A percentile compares a stretch with the other conserved stretches of the same genome.
phyloP scores from a whole-genome alignment of 2,113 vertebrate genomes.

The Clinocottus analis region DNA sequence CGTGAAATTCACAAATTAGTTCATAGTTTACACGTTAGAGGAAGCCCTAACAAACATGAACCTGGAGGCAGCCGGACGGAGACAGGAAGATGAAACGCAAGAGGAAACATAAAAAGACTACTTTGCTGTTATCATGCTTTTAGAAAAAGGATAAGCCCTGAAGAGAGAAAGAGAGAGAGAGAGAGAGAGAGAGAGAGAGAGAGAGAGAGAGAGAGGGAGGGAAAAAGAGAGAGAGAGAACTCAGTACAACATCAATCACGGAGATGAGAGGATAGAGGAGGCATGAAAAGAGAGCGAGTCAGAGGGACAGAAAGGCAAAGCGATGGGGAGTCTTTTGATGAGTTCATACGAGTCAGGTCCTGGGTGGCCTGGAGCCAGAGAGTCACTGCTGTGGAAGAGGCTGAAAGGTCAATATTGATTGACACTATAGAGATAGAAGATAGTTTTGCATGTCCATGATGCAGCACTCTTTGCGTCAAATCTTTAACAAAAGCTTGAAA shows the following conservation, averaged over 20 bases:
- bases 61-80: slow-evolving; percentile 4
- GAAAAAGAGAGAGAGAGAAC: slow-evolving; percentile 21
- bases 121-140: slow-evolving; percentile 23
- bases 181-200: background rate
- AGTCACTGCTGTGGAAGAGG: slow-evolving; percentile 65
- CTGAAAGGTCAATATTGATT: slow-evolving; percentile 77
- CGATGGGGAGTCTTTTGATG: slow-evolving; percentile 69
- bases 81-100: slow-evolving; percentile 20
- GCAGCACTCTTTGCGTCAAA: slow-evolving; percentile 25
- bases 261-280: slow-evolving; percentile 60
- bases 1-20: slow-evolving; percentile 26
- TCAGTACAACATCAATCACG: slow-evolving; percentile 59
- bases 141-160: slow-evolving; percentile 1
- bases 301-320: slow-evolving; percentile 49
- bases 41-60: slow-evolving; percentile 37
- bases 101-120: slow-evolving; percentile 34
- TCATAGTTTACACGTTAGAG: no score
- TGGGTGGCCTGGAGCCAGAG: slow-evolving; percentile 65
- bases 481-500: slow-evolving; percentile 46
- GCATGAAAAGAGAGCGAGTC: slow-evolving; percentile 50
- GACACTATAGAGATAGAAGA: slow-evolving; percentile 48
- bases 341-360: slow-evolving; percentile 69
- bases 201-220: slow-evolving; percentile 6
- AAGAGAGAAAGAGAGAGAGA: background rate
- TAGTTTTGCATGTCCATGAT: slow-evolving; percentile 47